Base-by-base conservation (phyloP, 2,888 invertebrate genomes). In the Pterobdella sp. region DNA sequence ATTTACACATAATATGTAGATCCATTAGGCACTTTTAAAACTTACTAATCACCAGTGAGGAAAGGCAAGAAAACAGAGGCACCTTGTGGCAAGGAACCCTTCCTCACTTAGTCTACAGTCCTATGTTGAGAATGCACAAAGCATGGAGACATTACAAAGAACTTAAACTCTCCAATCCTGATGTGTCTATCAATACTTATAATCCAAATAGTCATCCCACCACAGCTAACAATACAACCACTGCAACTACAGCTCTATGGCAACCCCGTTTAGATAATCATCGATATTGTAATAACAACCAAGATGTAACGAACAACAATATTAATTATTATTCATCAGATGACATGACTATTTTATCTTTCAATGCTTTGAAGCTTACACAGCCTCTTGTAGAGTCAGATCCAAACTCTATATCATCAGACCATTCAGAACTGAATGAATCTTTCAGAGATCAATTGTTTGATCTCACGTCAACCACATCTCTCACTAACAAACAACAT, bases 381-480 rank as follows among this genome's bases (percentile, higher is more conserved):
- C 31, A 65, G 18, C 35, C 71, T 29, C 66, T 42, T 29, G 75
- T 76, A 66, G 76, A 77, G 26, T 68, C 76, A 4, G 76, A 77
- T 32, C 74, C 76, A 1, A 73, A 77, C n/a, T 76, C 76, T 3
- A 35, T 80, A 29, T 75, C 78, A 4, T 82, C 82, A 1, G 81
- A 81, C 72, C 80, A 80, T 74, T 82, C 82, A 0, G 81, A 82
- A 73, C 77, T 80, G 68, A 78, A 78, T 7, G 80, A 79, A 2
- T 78, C 80, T 10, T 74, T 80, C 18, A 77, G 76, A 68, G 80
- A 81, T 49, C 76, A 77, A 42, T 75, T 80, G 26, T 71, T 74
- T 4, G 67, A 73, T 34, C 37, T 74, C 37, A 68, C 56, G 4
- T 36, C 68, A 14, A 68, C 36, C 7, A 35, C 31, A 26, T 14